Base-by-base conservation (phyloP, 2,888 invertebrate species). In the Arge pagana region DNA sequence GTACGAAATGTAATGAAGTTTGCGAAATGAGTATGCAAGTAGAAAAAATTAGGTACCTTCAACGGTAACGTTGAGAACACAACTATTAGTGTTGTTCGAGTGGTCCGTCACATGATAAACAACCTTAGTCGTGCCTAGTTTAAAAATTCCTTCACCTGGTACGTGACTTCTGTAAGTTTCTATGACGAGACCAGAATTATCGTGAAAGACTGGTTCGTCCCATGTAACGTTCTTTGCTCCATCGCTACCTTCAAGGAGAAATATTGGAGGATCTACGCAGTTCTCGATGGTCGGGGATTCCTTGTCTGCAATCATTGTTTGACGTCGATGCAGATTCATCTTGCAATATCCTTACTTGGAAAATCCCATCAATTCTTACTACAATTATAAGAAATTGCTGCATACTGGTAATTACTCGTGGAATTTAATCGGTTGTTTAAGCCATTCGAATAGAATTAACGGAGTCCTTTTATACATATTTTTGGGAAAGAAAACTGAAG, bases 11-110 rank as follows among this genome's bases (percentile, higher is more conserved):
- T 28, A 2, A 11, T 21, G n/a, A n/a, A n/a, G n/a, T n/a, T n/a
- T n/a, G n/a, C n/a, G n/a, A n/a, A n/a, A n/a, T n/a, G n/a, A n/a
- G n/a, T n/a, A n/a, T n/a, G n/a, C 41, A 10, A 18, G 13, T 43
- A n/a, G 6, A 24, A 24, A 28, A 16, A 19, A 35, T 31, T 3
- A 53, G 11, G 15, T 67, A 83, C 84, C 81, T 78, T 83, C 80
- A 2, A 88, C 80, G 8, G 80, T 82, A 43, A 88, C 79, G 61
- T 81, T 82, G 35, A 88, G 76, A 15, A 76, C 63, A 63, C 88
- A 88, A 10, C 71, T 77, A 40, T 80, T 83, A 11, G 73, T 77
- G 64, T 88, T 88, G 39, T 81, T 80, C 16, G 79, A 82, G 11
- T 72, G 64, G 67, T 88, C 88, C 10, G 68, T 77, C 0, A 83